Percentiles rank a stretch among this genome's conserved stretches.
phyloP scores from a whole-genome alignment of 2,888 invertebrate genomes.

The Oscheius myriophilus region DNA sequence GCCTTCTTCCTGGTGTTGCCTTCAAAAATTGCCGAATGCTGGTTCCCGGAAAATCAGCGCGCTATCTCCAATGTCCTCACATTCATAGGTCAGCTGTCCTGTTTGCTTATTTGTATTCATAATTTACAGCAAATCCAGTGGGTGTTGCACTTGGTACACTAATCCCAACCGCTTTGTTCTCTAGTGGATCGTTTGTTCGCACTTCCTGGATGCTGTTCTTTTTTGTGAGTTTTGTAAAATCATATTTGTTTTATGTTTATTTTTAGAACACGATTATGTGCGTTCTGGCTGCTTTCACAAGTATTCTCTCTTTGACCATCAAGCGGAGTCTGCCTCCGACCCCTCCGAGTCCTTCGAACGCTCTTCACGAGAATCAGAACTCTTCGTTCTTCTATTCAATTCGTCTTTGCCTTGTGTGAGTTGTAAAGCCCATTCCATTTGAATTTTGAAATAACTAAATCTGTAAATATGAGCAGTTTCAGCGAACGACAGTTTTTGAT shows the following conservation, averaged over 20 bases:
- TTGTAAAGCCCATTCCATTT: background rate
- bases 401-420: conserved; percentile 37
- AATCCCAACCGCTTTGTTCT: conserved; percentile 50
- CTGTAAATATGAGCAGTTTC: no score
- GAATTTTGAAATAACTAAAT: background rate
- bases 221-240: conserved; percentile 35
- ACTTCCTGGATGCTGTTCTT: conserved; percentile 37
- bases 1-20: conserved; percentile 66
- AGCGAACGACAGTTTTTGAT: conserved; percentile 56
- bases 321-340: conserved; percentile 54
- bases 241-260: background rate
- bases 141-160: conserved; percentile 65
- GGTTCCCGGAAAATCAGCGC: conserved; percentile 66
- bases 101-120: background rate
- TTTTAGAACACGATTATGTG: conserved; percentile 47
- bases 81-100: conserved; percentile 56
- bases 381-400: conserved; percentile 50
- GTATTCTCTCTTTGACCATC: conserved; percentile 40
- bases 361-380: conserved; percentile 40
- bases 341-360: conserved; percentile 64
- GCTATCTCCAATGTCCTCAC: conserved; percentile 67
- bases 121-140: conserved; percentile 63
- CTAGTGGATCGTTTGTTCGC: background rate
- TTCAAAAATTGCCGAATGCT: conserved; percentile 66
- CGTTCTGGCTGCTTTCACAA: conserved; percentile 38